phyloP scores from a whole-genome alignment of 2,888 invertebrate species.

The Osmoderma eremita region DNA sequence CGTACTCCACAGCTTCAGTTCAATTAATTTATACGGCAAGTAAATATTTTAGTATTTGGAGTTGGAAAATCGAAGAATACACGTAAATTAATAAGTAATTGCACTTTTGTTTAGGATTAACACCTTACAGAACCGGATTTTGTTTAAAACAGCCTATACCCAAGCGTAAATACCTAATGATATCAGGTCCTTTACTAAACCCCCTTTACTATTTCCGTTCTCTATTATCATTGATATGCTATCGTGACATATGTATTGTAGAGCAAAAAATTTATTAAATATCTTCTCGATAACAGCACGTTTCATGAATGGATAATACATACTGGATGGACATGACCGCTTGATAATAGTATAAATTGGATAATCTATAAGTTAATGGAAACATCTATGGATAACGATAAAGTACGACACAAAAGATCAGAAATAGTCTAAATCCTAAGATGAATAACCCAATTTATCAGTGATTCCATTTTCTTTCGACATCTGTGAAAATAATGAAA shows the following conservation, averaged over 20 bases:
- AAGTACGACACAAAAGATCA: constrained; percentile 40
- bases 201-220: constrained; percentile 8
- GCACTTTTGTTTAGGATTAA: constrained; percentile 13
- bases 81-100: constrained; percentile 15
- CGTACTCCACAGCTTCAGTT: too few relatives aligned
- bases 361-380: constrained; percentile 4
- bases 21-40: background rate
- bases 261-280: constrained; percentile 41
- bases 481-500: too few relatives aligned
- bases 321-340: constrained; percentile 51
- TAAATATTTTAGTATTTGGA: background rate
- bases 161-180: constrained; percentile 6
- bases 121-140: constrained; percentile 13
- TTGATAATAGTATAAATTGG: constrained; percentile 38
- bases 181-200: background rate
- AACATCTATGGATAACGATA: constrained; percentile 36
- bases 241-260: constrained; percentile 58
- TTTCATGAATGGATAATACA: constrained; percentile 23
- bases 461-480: too few relatives aligned
- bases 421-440: too few relatives aligned
- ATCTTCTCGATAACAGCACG: constrained; percentile 38
- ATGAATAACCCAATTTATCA: too few relatives aligned
- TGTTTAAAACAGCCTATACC: constrained; percentile 38
- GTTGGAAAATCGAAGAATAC: background rate
- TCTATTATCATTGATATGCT: constrained; percentile 59